Evolutionary conservation across 2,113 vertebrate species (phyloP), one percentile per base, ranked within the genome.

Genomic region (Barnardius zonarius): DNA sequence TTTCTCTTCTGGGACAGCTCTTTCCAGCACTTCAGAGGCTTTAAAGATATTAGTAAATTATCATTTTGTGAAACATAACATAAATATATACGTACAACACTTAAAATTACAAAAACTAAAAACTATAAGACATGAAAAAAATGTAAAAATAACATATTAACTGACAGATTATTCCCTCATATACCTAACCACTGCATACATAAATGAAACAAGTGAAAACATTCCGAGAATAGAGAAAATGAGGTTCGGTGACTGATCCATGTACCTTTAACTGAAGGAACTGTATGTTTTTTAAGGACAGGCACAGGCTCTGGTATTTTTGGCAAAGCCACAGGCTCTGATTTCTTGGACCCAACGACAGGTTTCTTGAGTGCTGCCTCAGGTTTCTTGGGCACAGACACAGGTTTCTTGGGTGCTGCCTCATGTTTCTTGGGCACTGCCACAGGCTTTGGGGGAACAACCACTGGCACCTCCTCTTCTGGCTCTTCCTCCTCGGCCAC

Each of bases 31-130:
- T 73, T 93, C 93, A 76, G 88, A 84, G 41, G 73, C 93, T 97
- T 95, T 82, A 93, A 97, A 97, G 92, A 97, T 84, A 98, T 97
- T 98, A 98, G 97, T 97, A 97, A 61, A 76, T 62, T 73, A 74
- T 79, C 2, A 79, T 25, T 79, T 91, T 92, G 19, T 43, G 9
- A 91, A 46, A 12, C 62, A n/a, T 25, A 72, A 75, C 23, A 72
- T 17, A 75, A 1, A 35, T 10, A 46, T 7, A 35, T 1, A 68
- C 2, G 30, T 5, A 52, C 1, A 73, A 79, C 1, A 83, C 4
- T 4, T 23, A 92, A 67, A 83, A 77, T 5, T 8, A 2, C 3
- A 66, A 90, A 7, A 8, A 74, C 3, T 49, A 37, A 67, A 77
- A 75, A 76, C n/a, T 77, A 14, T 24, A 85, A 37, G 7, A 9